Evolutionary conservation across 2,888 invertebrate species (phyloP), one percentile per base, ranked within the genome.

Genomic region (Cyclophora albipunctata): DNA sequence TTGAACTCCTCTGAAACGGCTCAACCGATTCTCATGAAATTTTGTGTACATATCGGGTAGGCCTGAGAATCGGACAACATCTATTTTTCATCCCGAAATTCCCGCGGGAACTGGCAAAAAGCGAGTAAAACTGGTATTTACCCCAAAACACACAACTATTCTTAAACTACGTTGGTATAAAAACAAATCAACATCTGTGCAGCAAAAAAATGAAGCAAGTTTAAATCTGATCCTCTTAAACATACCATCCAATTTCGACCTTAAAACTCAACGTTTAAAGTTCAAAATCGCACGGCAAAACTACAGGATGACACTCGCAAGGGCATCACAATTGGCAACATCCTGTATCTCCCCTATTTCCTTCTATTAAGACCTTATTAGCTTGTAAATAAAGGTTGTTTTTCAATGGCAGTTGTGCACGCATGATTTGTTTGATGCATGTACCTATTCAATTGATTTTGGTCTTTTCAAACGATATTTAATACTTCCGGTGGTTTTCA

Each of bases 321-420:
- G 85, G 84, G 81, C 82, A 75, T 73, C 65, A 65, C 84, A 84
- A 86, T 84, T 82, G 82, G 62, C 63, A 54, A 63, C 81, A 78
- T 86, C 85, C 85, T 85, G 85, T 69, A 62, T 55, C 58, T 70
- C 67, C 82, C 78, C 75, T 57, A 61, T 66, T 80, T 79, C 82
- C 77, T 79, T 69, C 60, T 55, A 52, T 50, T 50, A 50, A 51
- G 42, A 51, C 50, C 64, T 61, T 70, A 71, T 53, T 3, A 1
- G 5, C 3, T 34, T 46, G 4, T 34, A 0, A 0, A 48, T 60
- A 75, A 55, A 57, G 73, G 57, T 53, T 46, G 61, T 37, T 60
- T 57, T 69, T 3, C 46, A 41, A 7, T 57, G 52, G 34, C 55
- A 55, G 34, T 45, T 35, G 47, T 49, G 48, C 48, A 51, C 45